A percentile compares a stretch with the other conserved stretches of the same genome.
Evolutionary conservation across 1,140 invertebrate species (phyloP).

Genomic region (Cydia splendana): DNA sequence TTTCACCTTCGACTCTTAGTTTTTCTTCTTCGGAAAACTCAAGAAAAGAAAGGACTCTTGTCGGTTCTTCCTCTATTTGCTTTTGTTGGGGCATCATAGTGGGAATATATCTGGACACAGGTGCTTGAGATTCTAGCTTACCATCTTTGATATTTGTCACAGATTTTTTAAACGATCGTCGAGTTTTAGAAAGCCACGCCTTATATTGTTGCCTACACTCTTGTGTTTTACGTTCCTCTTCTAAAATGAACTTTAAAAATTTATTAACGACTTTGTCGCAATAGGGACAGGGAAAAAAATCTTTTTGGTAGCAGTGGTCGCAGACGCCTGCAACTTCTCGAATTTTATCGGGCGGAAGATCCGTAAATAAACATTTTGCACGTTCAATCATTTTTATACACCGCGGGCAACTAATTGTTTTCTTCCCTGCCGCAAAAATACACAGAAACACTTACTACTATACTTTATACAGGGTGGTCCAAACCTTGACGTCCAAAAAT

Average conservation of each 20-base stretch:
- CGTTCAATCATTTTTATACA: slow-evolving; percentile 8
- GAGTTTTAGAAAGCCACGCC: background rate
- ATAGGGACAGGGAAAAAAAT: background rate
- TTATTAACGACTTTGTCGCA: background rate
- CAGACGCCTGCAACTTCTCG: background rate
- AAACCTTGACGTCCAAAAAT: too few species aligned
- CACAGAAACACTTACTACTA: background rate
- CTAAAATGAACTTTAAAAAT: background rate
- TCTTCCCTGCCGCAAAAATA: background rate
- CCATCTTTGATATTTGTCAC: background rate
- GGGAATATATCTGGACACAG: slow-evolving; percentile 2
- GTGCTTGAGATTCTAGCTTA: background rate
- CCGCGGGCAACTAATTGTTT: background rate
- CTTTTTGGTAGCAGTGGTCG: background rate
- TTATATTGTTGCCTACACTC: background rate
- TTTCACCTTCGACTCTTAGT: background rate
- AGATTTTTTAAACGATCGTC: background rate
- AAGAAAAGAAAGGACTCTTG: slow-evolving; percentile 7
- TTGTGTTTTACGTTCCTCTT: background rate
- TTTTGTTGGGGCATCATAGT: background rate
- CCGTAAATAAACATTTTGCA: background rate
- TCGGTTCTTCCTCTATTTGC: background rate
- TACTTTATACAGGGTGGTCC: too few species aligned
- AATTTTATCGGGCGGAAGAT: background rate
- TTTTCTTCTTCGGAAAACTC: background rate